Evolutionary conservation across 2,797 vertebrate genomes (phyloP).

Genomic region (Dicrostonyx torquatus): DNA sequence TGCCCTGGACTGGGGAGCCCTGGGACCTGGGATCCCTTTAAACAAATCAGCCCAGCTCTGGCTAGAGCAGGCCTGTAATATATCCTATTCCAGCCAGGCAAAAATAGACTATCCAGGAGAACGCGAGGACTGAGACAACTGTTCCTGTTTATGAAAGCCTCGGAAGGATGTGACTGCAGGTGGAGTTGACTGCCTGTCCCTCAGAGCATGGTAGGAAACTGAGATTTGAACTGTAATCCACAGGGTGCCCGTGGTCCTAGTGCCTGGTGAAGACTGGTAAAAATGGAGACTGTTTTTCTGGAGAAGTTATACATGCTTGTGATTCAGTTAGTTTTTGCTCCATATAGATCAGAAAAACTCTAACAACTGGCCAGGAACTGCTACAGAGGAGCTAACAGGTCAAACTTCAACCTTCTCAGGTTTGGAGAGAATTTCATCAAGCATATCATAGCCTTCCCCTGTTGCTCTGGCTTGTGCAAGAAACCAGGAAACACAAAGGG

Average conservation of each 20-base stretch:
- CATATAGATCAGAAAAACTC: constrained; percentile 56
- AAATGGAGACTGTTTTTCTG: constrained; percentile 40
- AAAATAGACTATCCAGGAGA: constrained; percentile 78
- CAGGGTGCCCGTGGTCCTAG: not conserved
- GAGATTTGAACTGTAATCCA: constrained; percentile 3
- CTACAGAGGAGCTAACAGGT: constrained; percentile 45
- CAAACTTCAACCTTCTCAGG: constrained; percentile 59
- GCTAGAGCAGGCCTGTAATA: constrained; percentile 31
- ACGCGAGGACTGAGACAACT: constrained; percentile 59
- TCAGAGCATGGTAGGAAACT: not conserved
- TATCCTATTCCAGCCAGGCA: constrained; percentile 74
- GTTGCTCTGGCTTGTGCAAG: not conserved
- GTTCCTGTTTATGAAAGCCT: constrained; percentile 75
- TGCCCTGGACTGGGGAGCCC: not conserved
- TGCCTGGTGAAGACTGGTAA: not conserved
- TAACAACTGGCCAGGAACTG: constrained; percentile 41
- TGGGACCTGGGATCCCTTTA: constrained; percentile 35
- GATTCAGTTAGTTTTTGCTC: constrained; percentile 61
- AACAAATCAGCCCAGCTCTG: constrained; percentile 33
- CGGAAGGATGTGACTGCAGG: constrained; percentile 75
- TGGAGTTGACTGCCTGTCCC: constrained; percentile 29
- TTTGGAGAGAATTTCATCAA: constrained; percentile 30
- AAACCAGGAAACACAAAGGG: not conserved
- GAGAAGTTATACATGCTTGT: constrained; percentile 47
- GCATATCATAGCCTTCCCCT: not conserved